Evolutionary conservation across 2,888 invertebrate genomes (phyloP).

Genomic region (Biston stratarius): DNA sequence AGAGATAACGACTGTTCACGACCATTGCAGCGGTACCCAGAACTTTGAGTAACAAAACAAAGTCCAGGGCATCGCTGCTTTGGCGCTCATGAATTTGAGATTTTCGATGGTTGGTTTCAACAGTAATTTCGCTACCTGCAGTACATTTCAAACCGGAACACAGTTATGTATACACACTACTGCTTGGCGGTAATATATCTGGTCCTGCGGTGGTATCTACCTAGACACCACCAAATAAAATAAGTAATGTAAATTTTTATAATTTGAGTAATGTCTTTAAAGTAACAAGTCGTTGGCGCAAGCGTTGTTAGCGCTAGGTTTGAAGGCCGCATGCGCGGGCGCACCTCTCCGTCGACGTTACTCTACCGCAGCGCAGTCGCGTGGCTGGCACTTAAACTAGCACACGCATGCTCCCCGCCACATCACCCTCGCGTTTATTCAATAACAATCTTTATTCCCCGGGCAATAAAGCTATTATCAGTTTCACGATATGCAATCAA

Average conservation of each 20-base stretch:
- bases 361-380: constrained; percentile 57
- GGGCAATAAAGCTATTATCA: constrained; percentile 28
- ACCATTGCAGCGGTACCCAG: too few relatives aligned
- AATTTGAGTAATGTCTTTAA: neutral
- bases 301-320: constrained; percentile 22
- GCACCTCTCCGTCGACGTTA: constrained; percentile 50
- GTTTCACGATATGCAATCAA: constrained; percentile 43
- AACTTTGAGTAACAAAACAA: too few relatives aligned
- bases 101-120: too few relatives aligned
- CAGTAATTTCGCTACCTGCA: too few relatives aligned
- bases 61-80: too few relatives aligned
- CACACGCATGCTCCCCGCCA: constrained; percentile 25
- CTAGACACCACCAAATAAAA: too few relatives aligned
- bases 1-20: too few relatives aligned
- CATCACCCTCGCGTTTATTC: constrained; percentile 4
- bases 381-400: constrained; percentile 51
- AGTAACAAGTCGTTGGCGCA: constrained; percentile 2
- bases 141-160: too few relatives aligned
- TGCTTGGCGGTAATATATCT: too few relatives aligned
- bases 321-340: constrained; percentile 57
- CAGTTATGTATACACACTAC: too few relatives aligned
- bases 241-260: neutral
- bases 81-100: too few relatives aligned
- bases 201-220: too few relatives aligned
- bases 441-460: constrained; percentile 17